phyloP scores from a whole-genome alignment of 2,888 invertebrate genomes.

The Lithophane leautieri region DNA sequence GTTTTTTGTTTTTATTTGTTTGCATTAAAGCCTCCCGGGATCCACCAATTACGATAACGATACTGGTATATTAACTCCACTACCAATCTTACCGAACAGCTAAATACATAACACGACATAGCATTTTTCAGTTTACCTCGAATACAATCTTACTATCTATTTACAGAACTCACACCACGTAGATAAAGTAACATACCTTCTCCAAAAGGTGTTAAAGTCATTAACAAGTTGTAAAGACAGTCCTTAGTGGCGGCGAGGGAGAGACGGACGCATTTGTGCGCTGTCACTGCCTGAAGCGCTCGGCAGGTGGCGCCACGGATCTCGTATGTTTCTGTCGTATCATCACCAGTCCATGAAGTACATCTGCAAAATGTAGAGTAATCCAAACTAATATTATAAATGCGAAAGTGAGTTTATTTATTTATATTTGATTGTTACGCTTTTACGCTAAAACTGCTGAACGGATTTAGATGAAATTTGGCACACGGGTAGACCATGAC shows the following conservation, averaged over 20 bases:
- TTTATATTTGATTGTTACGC: too few relatives aligned
- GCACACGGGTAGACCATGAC: too few relatives aligned
- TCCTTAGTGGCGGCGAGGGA: constrained; percentile 82
- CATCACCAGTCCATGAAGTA: constrained; percentile 73
- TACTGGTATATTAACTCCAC: neutral
- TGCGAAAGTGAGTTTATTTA: too few relatives aligned
- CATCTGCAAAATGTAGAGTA: constrained; percentile 73
- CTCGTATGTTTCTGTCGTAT: constrained; percentile 54
- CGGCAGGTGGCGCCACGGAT: constrained; percentile 78
- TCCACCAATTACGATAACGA: neutral
- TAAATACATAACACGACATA: neutral
- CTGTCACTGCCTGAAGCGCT: constrained; percentile 74
- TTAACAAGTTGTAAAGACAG: constrained; percentile 80
- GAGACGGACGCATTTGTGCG: constrained; percentile 77
- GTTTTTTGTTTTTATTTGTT: neutral
- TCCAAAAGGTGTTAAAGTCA: constrained; percentile 74
- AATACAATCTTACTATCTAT: constrained; percentile 8
- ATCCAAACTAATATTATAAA: too few relatives aligned
- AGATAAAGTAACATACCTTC: constrained; percentile 71
- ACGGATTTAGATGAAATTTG: too few relatives aligned
- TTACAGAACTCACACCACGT: constrained; percentile 1
- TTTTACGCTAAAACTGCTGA: too few relatives aligned
- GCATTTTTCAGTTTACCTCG: neutral
- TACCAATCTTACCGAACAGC: neutral
- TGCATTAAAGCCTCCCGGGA: neutral